Conservation (phyloP, 92 coral and sea anemone species). For the Paragorgia papillata region DNA sequence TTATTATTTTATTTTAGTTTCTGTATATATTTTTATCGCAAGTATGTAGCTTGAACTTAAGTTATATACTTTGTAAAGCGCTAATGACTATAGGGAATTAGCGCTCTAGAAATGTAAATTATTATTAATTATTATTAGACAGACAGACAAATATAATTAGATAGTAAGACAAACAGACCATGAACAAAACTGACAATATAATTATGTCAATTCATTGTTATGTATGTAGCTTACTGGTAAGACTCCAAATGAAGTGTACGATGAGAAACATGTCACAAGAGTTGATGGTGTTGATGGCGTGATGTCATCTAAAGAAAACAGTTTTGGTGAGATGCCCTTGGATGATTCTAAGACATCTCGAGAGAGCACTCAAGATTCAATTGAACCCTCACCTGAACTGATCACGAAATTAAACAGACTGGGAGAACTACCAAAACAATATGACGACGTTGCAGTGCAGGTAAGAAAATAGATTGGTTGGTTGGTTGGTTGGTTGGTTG, state of each 20-base stretch:
- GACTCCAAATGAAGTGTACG: not conserved
- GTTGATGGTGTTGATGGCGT: not conserved
- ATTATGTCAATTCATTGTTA: too few species aligned
- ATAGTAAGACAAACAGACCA: too few species aligned
- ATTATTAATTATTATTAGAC: too few species aligned
- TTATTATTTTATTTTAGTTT: too few species aligned
- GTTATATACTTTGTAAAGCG: too few species aligned
- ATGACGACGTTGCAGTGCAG: conserved; percentile 68
- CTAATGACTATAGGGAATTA: too few species aligned
- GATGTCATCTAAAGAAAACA: conserved; percentile 30
- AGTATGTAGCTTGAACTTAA: too few species aligned
- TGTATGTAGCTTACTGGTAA: not conserved
- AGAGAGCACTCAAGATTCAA: conserved; percentile 29
- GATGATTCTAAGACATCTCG: conserved; percentile 9
- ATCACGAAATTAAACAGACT: conserved; percentile 82
- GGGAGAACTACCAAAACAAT: conserved; percentile 79
- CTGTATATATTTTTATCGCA: too few species aligned
- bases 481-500: too few species aligned
- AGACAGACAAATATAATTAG: too few species aligned
- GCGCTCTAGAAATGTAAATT: too few species aligned
- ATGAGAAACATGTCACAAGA: not conserved
- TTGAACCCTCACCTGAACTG: conserved; percentile 85
- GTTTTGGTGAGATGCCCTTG: conserved; percentile 7
- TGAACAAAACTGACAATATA: too few species aligned
- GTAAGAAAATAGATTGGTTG: not conserved